Percentiles rank a stretch among this genome's conserved stretches.
Evolutionary conservation across 2,797 vertebrate species (phyloP).

Genomic region (Tympanoctomys barrerae): DNA sequence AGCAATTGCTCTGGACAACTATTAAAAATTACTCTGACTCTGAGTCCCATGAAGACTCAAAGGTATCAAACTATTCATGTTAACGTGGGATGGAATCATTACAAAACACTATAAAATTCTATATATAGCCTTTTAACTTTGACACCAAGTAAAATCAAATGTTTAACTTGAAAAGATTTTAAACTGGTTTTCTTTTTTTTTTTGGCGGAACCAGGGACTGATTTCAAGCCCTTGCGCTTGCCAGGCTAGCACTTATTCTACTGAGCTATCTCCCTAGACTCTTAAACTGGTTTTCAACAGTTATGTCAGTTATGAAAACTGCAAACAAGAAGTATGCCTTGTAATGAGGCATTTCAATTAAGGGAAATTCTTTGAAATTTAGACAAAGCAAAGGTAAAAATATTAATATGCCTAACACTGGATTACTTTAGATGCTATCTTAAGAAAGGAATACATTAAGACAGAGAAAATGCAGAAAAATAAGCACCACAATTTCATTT

Average conservation of each 20-base stretch:
- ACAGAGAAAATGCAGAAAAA: slow-evolving; percentile 51
- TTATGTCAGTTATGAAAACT: slow-evolving; percentile 39
- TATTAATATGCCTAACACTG: slow-evolving; percentile 52
- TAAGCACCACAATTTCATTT: slow-evolving; percentile 21
- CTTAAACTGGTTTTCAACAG: slow-evolving; percentile 49
- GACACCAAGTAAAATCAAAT: slow-evolving; percentile 62
- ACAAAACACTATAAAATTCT: slow-evolving; percentile 36
- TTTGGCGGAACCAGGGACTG: too few relatives aligned
- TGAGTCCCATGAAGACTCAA: slow-evolving; percentile 40
- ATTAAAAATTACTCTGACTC: neutral
- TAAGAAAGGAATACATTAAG: slow-evolving; percentile 39
- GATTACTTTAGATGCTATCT: slow-evolving; percentile 54
- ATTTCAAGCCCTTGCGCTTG: too few relatives aligned
- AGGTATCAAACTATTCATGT: slow-evolving; percentile 41
- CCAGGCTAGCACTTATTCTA: too few relatives aligned
- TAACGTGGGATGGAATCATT: neutral
- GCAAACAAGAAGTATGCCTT: slow-evolving; percentile 40
- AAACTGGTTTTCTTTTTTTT: slow-evolving; percentile 5
- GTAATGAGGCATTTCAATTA: slow-evolving; percentile 39
- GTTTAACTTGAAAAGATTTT: slow-evolving; percentile 43
- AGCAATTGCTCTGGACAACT: neutral
- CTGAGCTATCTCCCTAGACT: too few relatives aligned
- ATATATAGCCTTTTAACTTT: neutral
- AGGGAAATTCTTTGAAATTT: slow-evolving; percentile 48
- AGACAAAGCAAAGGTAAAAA: slow-evolving; percentile 66